Base-by-base conservation (phyloP, 1,140 invertebrate genomes). In the Hycleus phaleratus region DNA sequence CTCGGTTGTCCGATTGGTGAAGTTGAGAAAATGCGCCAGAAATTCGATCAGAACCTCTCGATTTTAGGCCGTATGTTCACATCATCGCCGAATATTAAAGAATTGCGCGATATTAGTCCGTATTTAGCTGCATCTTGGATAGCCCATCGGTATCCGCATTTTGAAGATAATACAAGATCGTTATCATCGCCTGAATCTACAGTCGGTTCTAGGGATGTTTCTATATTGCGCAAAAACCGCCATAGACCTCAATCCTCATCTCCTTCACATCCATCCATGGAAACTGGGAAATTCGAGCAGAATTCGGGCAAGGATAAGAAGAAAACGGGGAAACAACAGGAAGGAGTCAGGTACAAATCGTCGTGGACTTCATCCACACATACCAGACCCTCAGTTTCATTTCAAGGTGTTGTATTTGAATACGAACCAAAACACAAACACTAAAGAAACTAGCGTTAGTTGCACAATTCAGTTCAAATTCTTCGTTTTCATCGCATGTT, bases 51-150 rank as follows among this genome's bases (percentile, higher is more conserved):
- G 26, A 48, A 61, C 50, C 79, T 85, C 48, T 87, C 86, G 4
- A 71, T 89, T 7, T 72, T 91, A 5, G 87, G 87, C 0, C 82
- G 88, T 64, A 86, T 91, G 79, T 92, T 88, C 65, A 87, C 87
- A 1, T 92, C 89, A 0, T 82, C 85, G 25, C 89, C 89, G 1
- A 85, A 90, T 65, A 77, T 93, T 11, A 81, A 82, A 56, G 88
- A 91, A 66, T 74, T 91, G 1, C 77, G 83, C 1, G 87, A 88
- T 63, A 86, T 91, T 24, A 84, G 85, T 4, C 84, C 86, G 0
- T 88, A 90, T 73, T 72, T 90, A 55, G 80, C 85, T 1, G 87
- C 86, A 2, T 76, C 82, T 7, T 90, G 88, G 88, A 80, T 86
- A 32, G 85, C 88, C 6, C 86, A 91, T 69, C 80, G 80, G 63